A percentile compares a stretch with the other conserved stretches of the same genome.
These are phyloP conservation scores for Eueides isabella DNA, from an alignment of 1,140 invertebrate genomes.

Conservation along the genomic window DNA sequence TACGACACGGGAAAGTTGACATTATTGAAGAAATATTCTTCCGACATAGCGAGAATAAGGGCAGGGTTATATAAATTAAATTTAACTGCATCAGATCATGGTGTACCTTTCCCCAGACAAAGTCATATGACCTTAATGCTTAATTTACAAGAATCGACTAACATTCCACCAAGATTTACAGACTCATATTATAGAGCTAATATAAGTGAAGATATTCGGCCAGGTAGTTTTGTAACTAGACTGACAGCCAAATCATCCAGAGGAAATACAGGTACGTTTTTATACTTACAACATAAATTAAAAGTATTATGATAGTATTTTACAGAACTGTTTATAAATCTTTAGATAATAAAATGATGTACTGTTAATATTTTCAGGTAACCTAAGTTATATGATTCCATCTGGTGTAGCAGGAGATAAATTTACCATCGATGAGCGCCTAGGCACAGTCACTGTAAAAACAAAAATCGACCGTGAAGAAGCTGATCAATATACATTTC, in stretches of 20 bases:
- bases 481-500: slow-evolving; percentile 87
- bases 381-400: slow-evolving; percentile 94
- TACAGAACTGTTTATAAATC: neutral
- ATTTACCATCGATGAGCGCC: slow-evolving; percentile 90
- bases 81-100: slow-evolving; percentile 92
- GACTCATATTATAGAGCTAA: slow-evolving; percentile 89
- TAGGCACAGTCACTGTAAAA: slow-evolving; percentile 90
- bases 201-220: slow-evolving; percentile 90
- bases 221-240: slow-evolving; percentile 90
- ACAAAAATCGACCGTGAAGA: slow-evolving; percentile 92
- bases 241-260: slow-evolving; percentile 89
- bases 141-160: slow-evolving; percentile 88
- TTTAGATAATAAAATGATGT: slow-evolving; percentile 8
- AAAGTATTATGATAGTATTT: slow-evolving; percentile 19
- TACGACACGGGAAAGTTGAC: slow-evolving; percentile 89
- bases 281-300: slow-evolving; percentile 11
- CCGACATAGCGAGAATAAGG: slow-evolving; percentile 62
- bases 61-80: slow-evolving; percentile 86
- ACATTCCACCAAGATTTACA: slow-evolving; percentile 91
- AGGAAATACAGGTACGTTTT: slow-evolving; percentile 82
- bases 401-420: slow-evolving; percentile 89
- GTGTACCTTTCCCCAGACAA: slow-evolving; percentile 86
- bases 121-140: slow-evolving; percentile 85
- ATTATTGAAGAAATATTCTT: slow-evolving; percentile 86
- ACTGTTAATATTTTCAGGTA: slow-evolving; percentile 79